Percentiles rank a stretch among this genome's conserved stretches.
Evolutionary conservation across 1,140 invertebrate genomes (phyloP).

Genomic region (Sarcophaga peregrina): DNA sequence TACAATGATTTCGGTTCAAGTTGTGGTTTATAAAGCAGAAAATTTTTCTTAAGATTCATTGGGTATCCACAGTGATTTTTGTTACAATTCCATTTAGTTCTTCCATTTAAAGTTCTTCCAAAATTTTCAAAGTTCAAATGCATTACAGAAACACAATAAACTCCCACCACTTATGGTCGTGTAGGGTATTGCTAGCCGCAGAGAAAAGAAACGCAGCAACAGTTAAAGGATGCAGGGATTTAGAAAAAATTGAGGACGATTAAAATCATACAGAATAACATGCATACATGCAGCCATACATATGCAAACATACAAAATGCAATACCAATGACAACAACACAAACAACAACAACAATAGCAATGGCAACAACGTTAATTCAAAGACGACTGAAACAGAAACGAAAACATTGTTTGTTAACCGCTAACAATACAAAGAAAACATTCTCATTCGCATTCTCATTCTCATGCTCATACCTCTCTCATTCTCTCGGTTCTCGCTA

Average conservation of each 20-base stretch:
- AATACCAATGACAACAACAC: neutral
- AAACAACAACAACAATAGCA: neutral
- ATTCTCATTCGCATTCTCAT: neutral
- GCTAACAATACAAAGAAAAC: slow-evolving; percentile 38
- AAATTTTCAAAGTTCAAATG: no score
- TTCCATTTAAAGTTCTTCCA: no score
- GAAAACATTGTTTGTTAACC: slow-evolving; percentile 38
- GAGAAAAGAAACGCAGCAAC: neutral
- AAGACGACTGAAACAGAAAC: slow-evolving; percentile 28
- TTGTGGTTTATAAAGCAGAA: no score
- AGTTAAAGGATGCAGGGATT: neutral
- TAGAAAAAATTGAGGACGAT: slow-evolving; percentile 15
- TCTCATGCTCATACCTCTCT: no score
- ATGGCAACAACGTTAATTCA: neutral
- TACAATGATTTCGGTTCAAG: no score
- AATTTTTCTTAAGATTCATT: no score
- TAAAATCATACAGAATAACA: neutral
- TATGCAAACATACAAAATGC: neutral
- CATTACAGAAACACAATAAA: no score
- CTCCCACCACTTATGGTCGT: no score
- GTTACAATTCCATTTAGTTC: no score
- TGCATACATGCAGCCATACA: neutral
- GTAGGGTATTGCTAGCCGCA: no score
- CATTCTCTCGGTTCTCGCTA: no score
- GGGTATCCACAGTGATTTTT: no score